Evolutionary conservation across 2,888 invertebrate genomes (phyloP).

Genomic region (Lasioglossum pauxillum): DNA sequence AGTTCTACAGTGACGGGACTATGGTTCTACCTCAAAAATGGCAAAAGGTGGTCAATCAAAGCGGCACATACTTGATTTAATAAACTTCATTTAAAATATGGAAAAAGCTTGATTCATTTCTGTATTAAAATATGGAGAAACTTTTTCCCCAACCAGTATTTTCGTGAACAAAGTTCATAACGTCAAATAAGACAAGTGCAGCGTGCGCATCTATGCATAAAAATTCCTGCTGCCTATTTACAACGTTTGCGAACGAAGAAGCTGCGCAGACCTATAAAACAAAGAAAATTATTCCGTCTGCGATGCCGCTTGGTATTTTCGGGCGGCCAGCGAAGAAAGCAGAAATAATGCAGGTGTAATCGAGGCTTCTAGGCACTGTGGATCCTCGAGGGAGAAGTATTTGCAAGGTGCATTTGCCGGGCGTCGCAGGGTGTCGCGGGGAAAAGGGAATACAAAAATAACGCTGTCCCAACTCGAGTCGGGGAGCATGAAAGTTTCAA

Average conservation of each 20-base stretch:
- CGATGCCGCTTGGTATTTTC: background rate
- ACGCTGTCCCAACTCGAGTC: slow-evolving; percentile 40
- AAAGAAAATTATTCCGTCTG: background rate
- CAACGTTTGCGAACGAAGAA: background rate
- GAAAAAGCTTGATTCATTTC: no score
- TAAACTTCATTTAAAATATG: no score
- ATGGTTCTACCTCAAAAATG: no score
- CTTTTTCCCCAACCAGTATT: no score
- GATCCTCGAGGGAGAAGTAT: background rate
- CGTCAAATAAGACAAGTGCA: no score
- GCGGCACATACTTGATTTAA: no score
- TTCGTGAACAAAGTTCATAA: background rate
- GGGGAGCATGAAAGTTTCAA: slow-evolving; percentile 65
- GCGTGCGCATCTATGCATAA: no score
- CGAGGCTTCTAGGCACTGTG: background rate
- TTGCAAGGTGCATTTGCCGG: background rate
- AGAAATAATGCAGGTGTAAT: slow-evolving; percentile 16
- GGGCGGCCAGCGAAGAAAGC: background rate
- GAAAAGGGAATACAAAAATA: slow-evolving; percentile 54
- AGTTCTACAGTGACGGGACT: no score
- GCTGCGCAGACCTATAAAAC: background rate
- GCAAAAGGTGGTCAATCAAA: no score
- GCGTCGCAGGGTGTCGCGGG: slow-evolving; percentile 2
- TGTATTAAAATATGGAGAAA: no score
- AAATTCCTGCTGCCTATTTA: background rate